Conservation (phyloP, 2,113 vertebrate genomes). For the Microtus pennsylvanicus region DNA sequence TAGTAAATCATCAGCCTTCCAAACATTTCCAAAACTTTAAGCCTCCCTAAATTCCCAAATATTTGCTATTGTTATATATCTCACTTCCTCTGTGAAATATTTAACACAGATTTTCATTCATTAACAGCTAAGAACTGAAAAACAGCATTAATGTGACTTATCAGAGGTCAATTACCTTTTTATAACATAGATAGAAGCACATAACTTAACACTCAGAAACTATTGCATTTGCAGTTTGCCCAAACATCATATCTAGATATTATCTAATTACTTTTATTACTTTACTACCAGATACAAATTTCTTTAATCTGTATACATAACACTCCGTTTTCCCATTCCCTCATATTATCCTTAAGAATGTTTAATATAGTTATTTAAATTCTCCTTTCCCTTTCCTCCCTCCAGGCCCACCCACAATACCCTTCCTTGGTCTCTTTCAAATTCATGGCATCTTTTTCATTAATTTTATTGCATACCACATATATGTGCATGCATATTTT, state of each 20-base stretch:
- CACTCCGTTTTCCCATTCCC: fast-evolving
- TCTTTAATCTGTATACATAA: background rate
- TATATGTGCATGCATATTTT: background rate
- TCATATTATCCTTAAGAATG: background rate
- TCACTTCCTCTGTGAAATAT: background rate
- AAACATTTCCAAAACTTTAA: background rate
- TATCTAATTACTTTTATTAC: background rate
- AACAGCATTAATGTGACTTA: background rate
- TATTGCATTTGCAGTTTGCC: background rate
- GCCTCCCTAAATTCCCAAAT: background rate
- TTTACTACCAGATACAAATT: background rate
- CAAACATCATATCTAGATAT: background rate
- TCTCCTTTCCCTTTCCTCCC: background rate
- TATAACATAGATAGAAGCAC: background rate
- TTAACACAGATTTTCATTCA: background rate
- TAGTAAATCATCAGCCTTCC: background rate
- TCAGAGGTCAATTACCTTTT: background rate
- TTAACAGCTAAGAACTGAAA: background rate
- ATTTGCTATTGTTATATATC: background rate
- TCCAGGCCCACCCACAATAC: background rate
- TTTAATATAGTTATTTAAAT: background rate
- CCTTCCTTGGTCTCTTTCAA: background rate
- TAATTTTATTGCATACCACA: background rate
- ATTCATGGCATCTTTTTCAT: background rate
- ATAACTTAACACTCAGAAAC: background rate